Percentiles rank a stretch among this genome's conserved stretches.
phyloP scores from a whole-genome alignment of 2,113 vertebrate species.

The Condylura cristata region DNA sequence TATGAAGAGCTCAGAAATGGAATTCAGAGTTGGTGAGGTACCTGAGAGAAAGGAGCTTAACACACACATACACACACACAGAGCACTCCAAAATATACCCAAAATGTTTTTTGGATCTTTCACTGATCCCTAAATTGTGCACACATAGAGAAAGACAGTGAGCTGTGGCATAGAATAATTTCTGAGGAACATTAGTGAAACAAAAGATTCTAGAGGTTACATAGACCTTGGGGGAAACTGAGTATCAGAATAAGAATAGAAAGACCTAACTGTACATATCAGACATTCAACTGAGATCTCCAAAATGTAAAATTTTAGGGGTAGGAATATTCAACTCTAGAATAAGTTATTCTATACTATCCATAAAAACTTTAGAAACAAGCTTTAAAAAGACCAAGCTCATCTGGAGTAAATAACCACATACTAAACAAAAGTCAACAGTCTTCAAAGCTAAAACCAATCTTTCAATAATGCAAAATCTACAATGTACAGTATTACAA shows the following conservation, averaged over 20 bases:
- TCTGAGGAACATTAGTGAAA: background rate
- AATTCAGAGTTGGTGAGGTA: background rate
- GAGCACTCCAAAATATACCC: background rate
- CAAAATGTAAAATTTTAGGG: background rate
- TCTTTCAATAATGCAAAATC: background rate
- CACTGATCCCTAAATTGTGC: background rate
- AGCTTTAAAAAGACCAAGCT: background rate
- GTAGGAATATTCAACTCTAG: background rate
- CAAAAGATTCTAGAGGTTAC: background rate
- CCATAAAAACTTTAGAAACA: constrained; percentile 5
- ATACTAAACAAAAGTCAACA: constrained; percentile 17
- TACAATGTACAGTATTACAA: background rate
- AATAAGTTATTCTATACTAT: background rate
- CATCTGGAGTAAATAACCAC: constrained; percentile 6
- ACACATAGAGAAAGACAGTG: background rate
- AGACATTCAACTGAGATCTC: background rate
- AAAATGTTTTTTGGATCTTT: background rate
- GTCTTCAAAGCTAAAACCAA: background rate
- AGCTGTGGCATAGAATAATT: background rate
- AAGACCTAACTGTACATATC: background rate
- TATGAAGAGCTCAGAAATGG: background rate
- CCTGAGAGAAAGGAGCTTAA: constrained; percentile 52
- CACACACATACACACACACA: background rate
- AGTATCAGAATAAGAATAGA: background rate
- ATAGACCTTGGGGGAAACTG: background rate